Evolutionary conservation across 2,113 vertebrate genomes (phyloP).

Genomic region (Mola mola): DNA sequence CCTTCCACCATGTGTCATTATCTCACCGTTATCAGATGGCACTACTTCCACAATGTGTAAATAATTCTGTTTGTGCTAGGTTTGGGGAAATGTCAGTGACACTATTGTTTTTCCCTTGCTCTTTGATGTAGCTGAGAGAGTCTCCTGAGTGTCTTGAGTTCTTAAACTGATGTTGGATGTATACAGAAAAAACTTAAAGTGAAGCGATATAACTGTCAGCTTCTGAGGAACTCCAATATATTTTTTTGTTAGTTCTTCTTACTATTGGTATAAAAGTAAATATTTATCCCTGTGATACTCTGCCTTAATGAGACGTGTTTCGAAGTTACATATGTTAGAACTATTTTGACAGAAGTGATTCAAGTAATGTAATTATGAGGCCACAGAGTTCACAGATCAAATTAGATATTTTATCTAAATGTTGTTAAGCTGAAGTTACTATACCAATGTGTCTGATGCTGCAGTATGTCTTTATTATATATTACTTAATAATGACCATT

Average conservation of each 20-base stretch:
- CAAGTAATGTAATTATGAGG: conserved; percentile 26
- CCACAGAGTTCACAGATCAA: conserved; percentile 18
- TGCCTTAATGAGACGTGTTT: conserved; percentile 57
- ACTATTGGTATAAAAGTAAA: conserved; percentile 45
- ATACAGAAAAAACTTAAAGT: conserved; percentile 68
- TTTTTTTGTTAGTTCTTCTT: conserved; percentile 65
- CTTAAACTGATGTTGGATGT: conserved; percentile 69
- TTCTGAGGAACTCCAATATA: conserved; percentile 58
- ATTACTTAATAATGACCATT: conserved; percentile 26
- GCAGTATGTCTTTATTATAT: conserved; percentile 2
- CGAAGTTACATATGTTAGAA: conserved; percentile 30
- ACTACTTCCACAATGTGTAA: conserved; percentile 74
- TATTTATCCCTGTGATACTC: conserved; percentile 53
- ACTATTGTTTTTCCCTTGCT: conserved; percentile 76
- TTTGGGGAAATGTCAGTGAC: conserved; percentile 79
- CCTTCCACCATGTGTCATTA: conserved; percentile 80
- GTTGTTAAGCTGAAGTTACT: background rate
- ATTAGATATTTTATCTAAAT: conserved; percentile 29
- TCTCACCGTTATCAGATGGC: conserved; percentile 71
- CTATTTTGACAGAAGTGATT: conserved; percentile 39
- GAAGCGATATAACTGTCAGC: conserved; percentile 58
- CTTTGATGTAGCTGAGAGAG: conserved; percentile 81
- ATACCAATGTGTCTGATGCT: conserved; percentile 17
- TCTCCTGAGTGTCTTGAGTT: conserved; percentile 71
- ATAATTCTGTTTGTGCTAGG: conserved; percentile 84